Percentiles rank a stretch among this genome's conserved stretches.
These are phyloP conservation scores for Diadegma fenestrale DNA, from an alignment of 2,888 invertebrate species.

Conservation along the genomic window DNA sequence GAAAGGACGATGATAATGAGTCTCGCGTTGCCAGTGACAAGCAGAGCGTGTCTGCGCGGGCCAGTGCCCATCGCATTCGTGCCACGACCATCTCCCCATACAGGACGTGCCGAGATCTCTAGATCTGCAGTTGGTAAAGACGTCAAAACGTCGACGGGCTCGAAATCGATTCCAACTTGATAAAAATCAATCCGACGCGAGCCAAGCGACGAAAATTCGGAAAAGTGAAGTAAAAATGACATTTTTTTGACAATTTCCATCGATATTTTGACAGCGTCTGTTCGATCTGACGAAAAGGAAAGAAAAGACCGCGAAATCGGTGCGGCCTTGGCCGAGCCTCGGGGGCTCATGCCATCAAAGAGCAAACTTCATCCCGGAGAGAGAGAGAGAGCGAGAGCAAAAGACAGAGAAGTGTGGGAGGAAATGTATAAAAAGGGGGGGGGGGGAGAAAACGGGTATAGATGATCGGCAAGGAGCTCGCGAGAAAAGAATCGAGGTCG, in stretches of 20 bases:
- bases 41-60: constrained; percentile 81
- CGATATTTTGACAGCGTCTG: neutral
- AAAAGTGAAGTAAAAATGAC: neutral
- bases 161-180: too few species aligned
- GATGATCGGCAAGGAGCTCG: constrained; percentile 56
- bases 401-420: constrained; percentile 47
- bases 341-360: constrained; percentile 47
- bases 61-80: constrained; percentile 78
- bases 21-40: constrained; percentile 78
- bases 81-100: constrained; percentile 67
- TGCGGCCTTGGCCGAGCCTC: constrained; percentile 57
- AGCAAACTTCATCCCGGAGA: constrained; percentile 44
- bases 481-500: constrained; percentile 66
- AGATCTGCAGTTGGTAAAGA: constrained; percentile 33
- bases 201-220: neutral
- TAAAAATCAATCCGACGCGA: neutral
- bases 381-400: neutral
- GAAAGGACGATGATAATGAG: constrained; percentile 75
- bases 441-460: constrained; percentile 43
- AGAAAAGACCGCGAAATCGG: constrained; percentile 55
- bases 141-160: constrained; percentile 17
- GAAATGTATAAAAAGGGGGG: constrained; percentile 27
- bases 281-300: too few species aligned
- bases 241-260: neutral
- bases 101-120: constrained; percentile 55